Evolutionary conservation across 1,140 invertebrate species (phyloP), one percentile per base, ranked within the genome.

Genomic region (Probaryconus sp.): DNA sequence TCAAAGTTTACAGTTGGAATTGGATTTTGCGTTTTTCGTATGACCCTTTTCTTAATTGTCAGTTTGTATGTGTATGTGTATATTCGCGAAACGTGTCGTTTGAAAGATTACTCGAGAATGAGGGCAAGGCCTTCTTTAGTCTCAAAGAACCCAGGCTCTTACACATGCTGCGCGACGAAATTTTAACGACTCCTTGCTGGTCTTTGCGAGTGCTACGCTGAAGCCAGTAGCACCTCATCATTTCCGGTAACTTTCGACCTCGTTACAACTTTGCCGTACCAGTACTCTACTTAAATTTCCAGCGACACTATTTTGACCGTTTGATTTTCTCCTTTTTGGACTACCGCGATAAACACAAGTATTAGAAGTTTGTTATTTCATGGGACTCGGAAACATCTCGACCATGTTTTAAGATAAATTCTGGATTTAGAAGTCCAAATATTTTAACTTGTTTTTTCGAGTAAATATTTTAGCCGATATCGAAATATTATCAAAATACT

Each of bases 111-210:
- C 63, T 70, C 55, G 35, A 61, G 42, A 76, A 68, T 48, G 63
- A 45, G 67, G 42, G 43, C 70, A 68, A 78, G 70, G 68, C 69
- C 63, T 73, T 35, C 74, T 77, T 79, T 77, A 51, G 58, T 78
- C 45, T 76, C 33, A 63, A 68, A 64, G 53, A 69, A 33, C 33
- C 35, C 33, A 3, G 24, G 3, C 37, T 51, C 61, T 45, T 42
- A 16, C 51, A 40, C 64, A 58, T 37, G 26, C 47, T 6, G 35
- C 21, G 16, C 33, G 42, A 45, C 43, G 31, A 76, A 78, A 76
- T 73, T 69, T 58, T 64, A 71, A 68, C 68, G 42, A 70, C 76
- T 73, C 60, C 50, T 68, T 40, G 26, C 17, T 11, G 20, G 42
- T 30, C 47, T 69, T 72, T 53, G 60, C 42, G 48, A 47, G 47